A percentile compares a stretch with the other conserved stretches of the same genome.
phyloP scores from a whole-genome alignment of 2,113 vertebrate species.

The Cacatua alba region DNA sequence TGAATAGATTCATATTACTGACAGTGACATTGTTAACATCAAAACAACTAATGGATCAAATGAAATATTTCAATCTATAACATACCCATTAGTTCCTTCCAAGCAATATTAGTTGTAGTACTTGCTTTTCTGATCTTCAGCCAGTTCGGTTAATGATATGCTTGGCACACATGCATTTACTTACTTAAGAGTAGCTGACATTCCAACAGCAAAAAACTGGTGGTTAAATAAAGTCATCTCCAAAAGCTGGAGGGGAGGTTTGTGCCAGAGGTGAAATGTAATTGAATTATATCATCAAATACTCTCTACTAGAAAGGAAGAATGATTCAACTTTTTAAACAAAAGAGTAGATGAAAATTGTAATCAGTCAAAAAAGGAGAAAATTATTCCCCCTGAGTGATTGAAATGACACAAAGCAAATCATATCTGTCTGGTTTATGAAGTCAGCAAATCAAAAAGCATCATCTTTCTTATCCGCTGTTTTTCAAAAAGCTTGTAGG shows the following conservation, averaged over 20 bases:
- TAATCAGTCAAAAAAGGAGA: neutral
- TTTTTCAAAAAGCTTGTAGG: neutral
- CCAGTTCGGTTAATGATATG: neutral
- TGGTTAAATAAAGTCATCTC: neutral
- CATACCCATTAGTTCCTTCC: neutral
- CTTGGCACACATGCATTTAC: neutral
- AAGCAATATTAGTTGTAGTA: neutral
- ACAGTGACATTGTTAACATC: neutral
- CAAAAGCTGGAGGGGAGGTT: neutral
- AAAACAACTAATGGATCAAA: conserved; percentile 9
- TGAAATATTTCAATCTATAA: conserved; percentile 19
- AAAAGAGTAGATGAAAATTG: neutral
- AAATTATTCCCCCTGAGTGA: neutral
- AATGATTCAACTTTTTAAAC: neutral
- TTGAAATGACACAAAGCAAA: neutral
- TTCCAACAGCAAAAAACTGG: neutral
- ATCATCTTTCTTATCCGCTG: neutral
- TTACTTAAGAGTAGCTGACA: neutral
- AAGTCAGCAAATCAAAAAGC: neutral
- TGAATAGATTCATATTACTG: neutral
- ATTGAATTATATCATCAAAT: neutral
- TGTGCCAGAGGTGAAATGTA: neutral
- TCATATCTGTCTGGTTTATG: neutral
- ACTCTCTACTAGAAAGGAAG: neutral
- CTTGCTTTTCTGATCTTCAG: neutral